Base-by-base conservation (phyloP, 2,888 invertebrate species). In the Euzetes globulus region DNA sequence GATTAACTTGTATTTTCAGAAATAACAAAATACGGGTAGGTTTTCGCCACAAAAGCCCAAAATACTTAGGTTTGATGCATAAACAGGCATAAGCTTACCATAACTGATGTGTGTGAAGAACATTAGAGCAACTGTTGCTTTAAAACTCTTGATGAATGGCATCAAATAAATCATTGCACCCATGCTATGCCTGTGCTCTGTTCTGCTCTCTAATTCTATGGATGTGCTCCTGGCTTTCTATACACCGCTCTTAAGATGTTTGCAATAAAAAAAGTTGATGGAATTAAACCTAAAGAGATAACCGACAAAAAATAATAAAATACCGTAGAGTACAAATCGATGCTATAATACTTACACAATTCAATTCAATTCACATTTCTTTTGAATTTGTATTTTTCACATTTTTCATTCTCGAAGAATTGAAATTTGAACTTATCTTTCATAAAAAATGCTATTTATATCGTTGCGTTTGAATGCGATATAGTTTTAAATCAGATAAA, bases 1-100 rank as follows among this genome's bases (percentile, higher is more conserved):
- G 65, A 65, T 65, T 65, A 65, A 65, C 65, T 65, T 65, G 65
- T 65, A 65, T 65, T 65, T 58, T 65, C n/a, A 65, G 19, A 65
- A 65, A 65, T 65, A 41, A 41, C 37, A 65, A 65, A 65, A 65
- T 65, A 65, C 33, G 33, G 65, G 63, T n/a, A 63, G 65, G 65
- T 65, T 65, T 65, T 33, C 65, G 33, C 41, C 37, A 41, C 33
- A 65, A 65, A 65, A 37, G 65, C 37, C 41, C 37, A 65, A 65
- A 65, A 65, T 65, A 65, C 65, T 65, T 65, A 65, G 19, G 37
- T 33, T 65, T 65, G 41, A 65, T 65, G 37, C 65, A 65, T 65
- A 65, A 65, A 65, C 65, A 52, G 52, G 52, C 33, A 33, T 33
- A 33, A 33, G 33, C 33, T 33, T 33, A 33, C 33, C 52, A 52